Base-by-base conservation (phyloP, 2,888 invertebrate species). In the Eilema depressum region DNA sequence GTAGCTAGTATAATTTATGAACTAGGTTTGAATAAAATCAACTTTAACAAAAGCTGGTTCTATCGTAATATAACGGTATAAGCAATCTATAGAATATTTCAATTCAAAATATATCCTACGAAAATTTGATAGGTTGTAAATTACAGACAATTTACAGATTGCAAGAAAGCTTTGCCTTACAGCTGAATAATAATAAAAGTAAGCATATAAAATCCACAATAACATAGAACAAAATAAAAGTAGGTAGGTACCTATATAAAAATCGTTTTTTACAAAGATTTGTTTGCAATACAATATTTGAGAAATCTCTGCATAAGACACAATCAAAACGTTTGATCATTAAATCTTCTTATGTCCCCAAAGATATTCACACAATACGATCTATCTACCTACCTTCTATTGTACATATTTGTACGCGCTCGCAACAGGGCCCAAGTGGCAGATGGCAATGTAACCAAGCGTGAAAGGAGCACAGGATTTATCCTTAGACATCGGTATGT, bases 391-490 rank as follows among this genome's bases (percentile, higher is more conserved):
- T 47, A 47, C 17, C 41, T 47, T 20, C 20, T n/a, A 30, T 7
- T 30, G 30, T 30, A 53, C 10, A 10, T 53, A n/a, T n/a, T 53
- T n/a, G n/a, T 8, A 4, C n/a, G 53, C n/a, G 53, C 53, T n/a
- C 53, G 8, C 53, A 53, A 53, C 20, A 47, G 47, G 53, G 53
- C n/a, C 20, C 60, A 61, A 61, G 33, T 37, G 23, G 23, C 37
- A 37, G 25, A 37, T 63, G 84, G 81, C 72, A 75, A 80, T 71
- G 80, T 84, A 86, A 85, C 85, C 81, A 85, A 80, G 81, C 83
- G 80, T 85, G 83, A 85, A 82, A 71, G 73, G 70, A 73, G 73
- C 75, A 71, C 70, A 75, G 77, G 74, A 80, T 77, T 80, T 79
- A 75, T 79, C 75, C 75, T 70, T 66, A 73, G 79, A 75, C 23